Conservation (phyloP, 2,888 invertebrate genomes). For the Drosophila conformis region DNA sequence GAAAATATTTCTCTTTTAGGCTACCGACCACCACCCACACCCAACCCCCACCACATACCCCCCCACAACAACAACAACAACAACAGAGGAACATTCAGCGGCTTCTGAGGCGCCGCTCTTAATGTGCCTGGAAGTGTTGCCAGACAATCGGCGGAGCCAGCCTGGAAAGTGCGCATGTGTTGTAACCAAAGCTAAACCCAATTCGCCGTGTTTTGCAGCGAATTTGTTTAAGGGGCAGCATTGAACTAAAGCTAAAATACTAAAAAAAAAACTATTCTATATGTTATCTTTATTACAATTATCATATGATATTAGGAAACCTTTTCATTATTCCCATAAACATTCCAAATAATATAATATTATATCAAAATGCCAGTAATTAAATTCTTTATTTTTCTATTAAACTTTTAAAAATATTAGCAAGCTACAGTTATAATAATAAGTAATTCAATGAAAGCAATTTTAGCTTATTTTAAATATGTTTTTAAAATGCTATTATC, state of each 20-base stretch:
- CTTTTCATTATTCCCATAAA: neutral
- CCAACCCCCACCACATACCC: neutral
- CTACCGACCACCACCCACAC: neutral
- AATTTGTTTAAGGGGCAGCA: slow-evolving; percentile 43
- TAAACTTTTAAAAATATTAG: rapidly evolving
- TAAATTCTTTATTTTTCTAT: neutral
- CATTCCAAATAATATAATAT: neutral
- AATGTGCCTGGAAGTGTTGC: slow-evolving; percentile 46
- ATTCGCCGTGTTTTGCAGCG: slow-evolving; percentile 54
- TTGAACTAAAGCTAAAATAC: neutral
- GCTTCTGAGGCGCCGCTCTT: slow-evolving; percentile 59
- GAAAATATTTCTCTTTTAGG: slow-evolving; percentile 58
- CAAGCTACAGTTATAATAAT: neutral
- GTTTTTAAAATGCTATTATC: neutral
- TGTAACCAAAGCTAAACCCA: slow-evolving; percentile 38
- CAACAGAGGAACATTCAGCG: slow-evolving; percentile 16
- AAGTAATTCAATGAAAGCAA: neutral
- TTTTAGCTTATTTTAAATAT: neutral
- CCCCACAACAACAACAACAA: slow-evolving; percentile 5
- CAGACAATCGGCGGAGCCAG: slow-evolving; percentile 22
- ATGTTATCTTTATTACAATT: neutral
- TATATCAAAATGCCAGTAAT: neutral
- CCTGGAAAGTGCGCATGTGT: slow-evolving; percentile 73
- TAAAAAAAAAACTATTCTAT: neutral
- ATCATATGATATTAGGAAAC: neutral